Evolutionary conservation across 1,140 invertebrate species (phyloP), one percentile per base, ranked within the genome.

Genomic region (Aphelinus atriplicis): DNA sequence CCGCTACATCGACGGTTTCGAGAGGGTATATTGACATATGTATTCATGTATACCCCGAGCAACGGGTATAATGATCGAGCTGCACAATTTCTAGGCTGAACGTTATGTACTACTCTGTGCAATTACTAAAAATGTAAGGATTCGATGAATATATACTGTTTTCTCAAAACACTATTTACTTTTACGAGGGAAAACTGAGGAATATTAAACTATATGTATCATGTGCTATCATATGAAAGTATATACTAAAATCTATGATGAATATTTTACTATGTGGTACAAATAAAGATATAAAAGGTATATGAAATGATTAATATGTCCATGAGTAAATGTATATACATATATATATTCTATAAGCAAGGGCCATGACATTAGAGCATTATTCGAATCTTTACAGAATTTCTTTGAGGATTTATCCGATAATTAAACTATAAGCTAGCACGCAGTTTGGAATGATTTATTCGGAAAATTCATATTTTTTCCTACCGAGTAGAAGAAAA

Each of bases 141-240:
- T 65, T 69, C 45, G 71, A 73, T 6, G 71, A 2, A 43, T 60
- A 50, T 71, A 47, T 53, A 69, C 7, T 10, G 66, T 62, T 45
- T 53, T 63, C 56, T 56, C 58, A 56, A 76, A 53, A 67, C 53
- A 56, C 10, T 65, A 48, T 50, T 72, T 70, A 55, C 46, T 71
- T 73, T 70, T 51, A 74, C 71, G 51, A 74, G 47, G 10, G 53
- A 71, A 26, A 63, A 77, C 55, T 2, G 63, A 66, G 9, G 51
- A 48, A 63, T 60, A 51, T 79, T 76, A 71, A 77, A 77, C 67
- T 74, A 77, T 69, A 76, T 76, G 74, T 76, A 76, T 67, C 50
- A 71, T 76, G 56, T 76, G 57, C 66, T 78, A 77, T 73, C 75
- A 75, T 68, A 77, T 77, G 78, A 81, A 81, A 81, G 78, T 79